phyloP scores from a whole-genome alignment of 2,797 vertebrate species.

The Characodon lateralis region DNA sequence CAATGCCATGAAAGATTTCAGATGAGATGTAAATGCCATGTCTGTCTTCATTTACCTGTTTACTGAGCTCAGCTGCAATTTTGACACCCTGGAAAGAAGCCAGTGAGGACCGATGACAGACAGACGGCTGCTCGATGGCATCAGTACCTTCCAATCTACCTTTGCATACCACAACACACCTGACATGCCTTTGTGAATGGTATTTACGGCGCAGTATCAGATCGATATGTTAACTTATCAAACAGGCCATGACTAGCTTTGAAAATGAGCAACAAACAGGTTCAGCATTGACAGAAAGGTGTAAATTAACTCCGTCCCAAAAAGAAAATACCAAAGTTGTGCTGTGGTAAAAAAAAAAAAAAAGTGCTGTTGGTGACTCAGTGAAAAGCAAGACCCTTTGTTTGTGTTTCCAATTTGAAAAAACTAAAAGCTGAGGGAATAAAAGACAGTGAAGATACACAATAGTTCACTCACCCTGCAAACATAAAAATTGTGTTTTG shows the following conservation, averaged over 20 bases:
- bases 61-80: slow-evolving; percentile 58
- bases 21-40: slow-evolving; percentile 39
- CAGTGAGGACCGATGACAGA: slow-evolving; percentile 71
- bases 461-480: slow-evolving; percentile 5
- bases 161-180: slow-evolving; percentile 69
- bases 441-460: slow-evolving; percentile 8
- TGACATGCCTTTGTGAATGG: slow-evolving; percentile 66
- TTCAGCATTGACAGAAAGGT: slow-evolving; percentile 20
- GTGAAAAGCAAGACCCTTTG: neutral
- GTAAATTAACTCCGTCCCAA: slow-evolving; percentile 47
- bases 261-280: slow-evolving; percentile 36
- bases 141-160: slow-evolving; percentile 66
- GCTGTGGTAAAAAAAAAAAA: neutral
- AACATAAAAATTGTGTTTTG: slow-evolving; percentile 61
- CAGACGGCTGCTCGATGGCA: slow-evolving; percentile 59
- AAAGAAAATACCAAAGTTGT: slow-evolving; percentile 10
- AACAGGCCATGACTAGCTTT: slow-evolving; percentile 55
- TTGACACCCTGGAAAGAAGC: slow-evolving; percentile 64
- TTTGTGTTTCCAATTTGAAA: neutral
- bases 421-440: slow-evolving; percentile 1
- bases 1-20: slow-evolving; percentile 40
- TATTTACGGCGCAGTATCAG: slow-evolving; percentile 57
- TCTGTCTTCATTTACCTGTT: slow-evolving; percentile 55
- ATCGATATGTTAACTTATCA: slow-evolving; percentile 49
- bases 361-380: neutral